Conservation (phyloP, 2,888 invertebrate species). For the Tetragnatha montana region DNA sequence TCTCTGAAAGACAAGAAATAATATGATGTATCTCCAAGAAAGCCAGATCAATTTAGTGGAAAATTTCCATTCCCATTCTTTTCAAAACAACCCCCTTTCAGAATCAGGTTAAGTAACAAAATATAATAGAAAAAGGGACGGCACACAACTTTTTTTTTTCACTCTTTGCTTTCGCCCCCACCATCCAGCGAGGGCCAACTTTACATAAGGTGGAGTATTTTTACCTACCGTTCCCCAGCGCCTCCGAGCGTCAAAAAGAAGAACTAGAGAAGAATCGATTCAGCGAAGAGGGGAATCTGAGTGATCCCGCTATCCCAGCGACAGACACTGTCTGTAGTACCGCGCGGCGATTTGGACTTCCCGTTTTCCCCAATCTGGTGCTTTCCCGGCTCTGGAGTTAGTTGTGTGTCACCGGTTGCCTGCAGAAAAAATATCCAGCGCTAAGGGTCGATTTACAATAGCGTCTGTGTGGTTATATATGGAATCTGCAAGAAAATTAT, state of each 20-base stretch:
- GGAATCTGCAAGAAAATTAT: background rate
- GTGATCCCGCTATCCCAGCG: conserved; percentile 41
- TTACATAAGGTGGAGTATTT: conserved; percentile 66
- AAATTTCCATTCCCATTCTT: background rate
- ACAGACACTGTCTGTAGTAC: conserved; percentile 65
- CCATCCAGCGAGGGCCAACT: conserved; percentile 32
- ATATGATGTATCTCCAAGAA: background rate
- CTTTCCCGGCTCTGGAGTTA: background rate
- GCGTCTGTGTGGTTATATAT: background rate
- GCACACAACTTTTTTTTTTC: background rate
- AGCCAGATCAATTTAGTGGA: conserved; percentile 17
- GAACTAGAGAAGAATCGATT: conserved; percentile 55
- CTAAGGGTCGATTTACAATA: background rate
- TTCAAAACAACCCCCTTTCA: conserved; percentile 2
- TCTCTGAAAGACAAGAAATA: background rate
- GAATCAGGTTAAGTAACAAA: conserved; percentile 25
- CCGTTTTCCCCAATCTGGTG: conserved; percentile 14
- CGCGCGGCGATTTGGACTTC: conserved; percentile 21
- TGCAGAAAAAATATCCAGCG: too few relatives aligned
- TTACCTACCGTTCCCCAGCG: conserved; percentile 33
- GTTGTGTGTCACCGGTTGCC: too few relatives aligned
- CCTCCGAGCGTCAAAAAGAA: conserved; percentile 33
- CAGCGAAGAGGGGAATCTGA: conserved; percentile 52
- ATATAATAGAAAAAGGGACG: background rate
- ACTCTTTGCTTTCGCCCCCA: background rate